These are phyloP conservation scores for Steinernema khuongi DNA, from an alignment of 1,140 invertebrate species.

Conservation along the genomic window DNA sequence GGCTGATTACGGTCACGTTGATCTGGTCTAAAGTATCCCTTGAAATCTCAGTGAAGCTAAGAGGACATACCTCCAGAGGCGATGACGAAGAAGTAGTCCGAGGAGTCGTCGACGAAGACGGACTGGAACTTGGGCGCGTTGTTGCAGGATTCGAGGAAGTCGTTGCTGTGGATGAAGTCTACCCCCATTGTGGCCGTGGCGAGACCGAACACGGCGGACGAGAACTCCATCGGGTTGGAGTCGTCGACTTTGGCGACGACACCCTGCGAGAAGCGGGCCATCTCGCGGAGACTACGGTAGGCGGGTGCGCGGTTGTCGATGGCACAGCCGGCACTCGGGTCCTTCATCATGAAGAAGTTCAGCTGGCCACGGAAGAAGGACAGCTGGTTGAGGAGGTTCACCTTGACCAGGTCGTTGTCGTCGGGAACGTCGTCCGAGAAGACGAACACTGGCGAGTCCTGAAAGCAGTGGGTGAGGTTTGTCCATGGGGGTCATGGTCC, in stretches of 20 bases:
- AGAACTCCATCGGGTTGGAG: neutral
- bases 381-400: neutral
- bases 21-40: neutral
- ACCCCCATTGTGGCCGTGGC: neutral
- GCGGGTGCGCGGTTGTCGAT: slow-evolving; percentile 18
- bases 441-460: slow-evolving; percentile 29
- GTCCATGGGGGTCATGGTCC: neutral
- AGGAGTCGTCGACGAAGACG: slow-evolving; percentile 30
- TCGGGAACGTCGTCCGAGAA: slow-evolving; percentile 30
- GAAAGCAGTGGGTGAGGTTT: neutral
- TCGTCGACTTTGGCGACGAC: neutral
- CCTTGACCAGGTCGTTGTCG: slow-evolving; percentile 19
- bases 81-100: neutral
- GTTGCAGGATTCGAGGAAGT: slow-evolving; percentile 27
- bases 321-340: slow-evolving; percentile 10
- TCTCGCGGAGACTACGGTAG: slow-evolving; percentile 19
- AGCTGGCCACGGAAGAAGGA: neutral
- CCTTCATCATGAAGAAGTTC: slow-evolving; percentile 22
- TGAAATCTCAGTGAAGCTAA: neutral
- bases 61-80: slow-evolving; percentile 23
- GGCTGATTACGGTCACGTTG: neutral
- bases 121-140: slow-evolving; percentile 28
- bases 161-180: slow-evolving; percentile 23
- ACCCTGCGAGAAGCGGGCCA: slow-evolving; percentile 24
- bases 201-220: neutral